phyloP scores from a whole-genome alignment of 1,140 invertebrate genomes.

The Ceratina japonica region DNA sequence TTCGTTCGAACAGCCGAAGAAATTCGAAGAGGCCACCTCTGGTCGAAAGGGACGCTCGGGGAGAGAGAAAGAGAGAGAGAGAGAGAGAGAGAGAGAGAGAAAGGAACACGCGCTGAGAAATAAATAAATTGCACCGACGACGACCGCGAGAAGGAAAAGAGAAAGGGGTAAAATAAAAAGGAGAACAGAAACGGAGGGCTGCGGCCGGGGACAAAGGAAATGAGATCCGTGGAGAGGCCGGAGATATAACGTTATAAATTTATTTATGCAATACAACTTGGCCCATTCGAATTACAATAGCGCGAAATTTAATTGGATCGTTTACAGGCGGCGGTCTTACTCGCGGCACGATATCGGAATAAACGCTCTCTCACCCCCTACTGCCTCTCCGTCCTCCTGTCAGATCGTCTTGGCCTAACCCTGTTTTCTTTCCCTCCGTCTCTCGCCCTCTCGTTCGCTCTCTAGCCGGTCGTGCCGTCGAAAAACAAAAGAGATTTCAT shows the following conservation, averaged over 20 bases:
- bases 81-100: background rate
- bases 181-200: constrained; percentile 24
- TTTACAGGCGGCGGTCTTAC: constrained; percentile 54
- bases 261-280: constrained; percentile 67
- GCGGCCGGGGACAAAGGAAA: constrained; percentile 58
- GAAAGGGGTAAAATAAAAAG: background rate
- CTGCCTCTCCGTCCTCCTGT: background rate
- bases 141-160: constrained; percentile 5
- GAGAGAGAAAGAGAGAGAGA: too few relatives aligned
- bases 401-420: constrained; percentile 18
- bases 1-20: constrained; percentile 47
- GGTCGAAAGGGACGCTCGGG: background rate
- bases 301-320: constrained; percentile 68
- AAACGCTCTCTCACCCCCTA: constrained; percentile 32
- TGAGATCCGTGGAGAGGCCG: constrained; percentile 54
- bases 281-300: constrained; percentile 66
- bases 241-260: constrained; percentile 66
- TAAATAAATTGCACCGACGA: constrained; percentile 58
- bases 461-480: constrained; percentile 27
- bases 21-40: constrained; percentile 51
- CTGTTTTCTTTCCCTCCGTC: background rate
- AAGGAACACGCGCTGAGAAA: constrained; percentile 41
- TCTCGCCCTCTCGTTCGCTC: constrained; percentile 19
- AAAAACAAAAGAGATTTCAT: constrained; percentile 58
- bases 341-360: constrained; percentile 51